Conservation (phyloP, 2,888 invertebrate species). For the Gastracanthus pulcherrimus region DNA sequence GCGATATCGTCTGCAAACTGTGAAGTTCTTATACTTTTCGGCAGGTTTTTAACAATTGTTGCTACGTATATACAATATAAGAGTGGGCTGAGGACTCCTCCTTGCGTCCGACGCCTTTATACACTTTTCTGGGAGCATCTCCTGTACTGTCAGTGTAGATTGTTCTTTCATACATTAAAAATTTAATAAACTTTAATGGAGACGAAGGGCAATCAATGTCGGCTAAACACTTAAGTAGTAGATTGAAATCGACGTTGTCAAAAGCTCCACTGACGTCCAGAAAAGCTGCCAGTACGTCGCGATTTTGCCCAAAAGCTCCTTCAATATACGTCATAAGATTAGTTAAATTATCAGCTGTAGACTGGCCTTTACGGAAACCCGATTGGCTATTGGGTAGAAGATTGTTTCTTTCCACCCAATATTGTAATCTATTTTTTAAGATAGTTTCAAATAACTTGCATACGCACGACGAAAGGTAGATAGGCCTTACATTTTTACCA, state of each 20-base stretch:
- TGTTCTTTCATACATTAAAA: not conserved
- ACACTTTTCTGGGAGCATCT: not conserved
- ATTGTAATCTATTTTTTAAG: no score
- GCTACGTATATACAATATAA: conserved; percentile 1
- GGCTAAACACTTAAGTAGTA: not conserved
- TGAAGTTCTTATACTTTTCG: conserved; percentile 4
- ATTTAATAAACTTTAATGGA: not conserved
- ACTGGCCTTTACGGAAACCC: no score
- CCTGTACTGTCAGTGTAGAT: not conserved
- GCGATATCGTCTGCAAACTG: conserved; percentile 37
- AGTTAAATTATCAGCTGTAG: not conserved
- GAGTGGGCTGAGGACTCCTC: not conserved
- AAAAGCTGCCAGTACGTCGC: not conserved
- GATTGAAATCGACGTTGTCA: not conserved
- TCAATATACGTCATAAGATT: not conserved
- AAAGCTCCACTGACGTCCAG: not conserved
- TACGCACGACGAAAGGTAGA: not conserved
- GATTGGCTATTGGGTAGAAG: not conserved
- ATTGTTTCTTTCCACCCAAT: not conserved
- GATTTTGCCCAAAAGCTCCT: not conserved
- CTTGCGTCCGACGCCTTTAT: not conserved
- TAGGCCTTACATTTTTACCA: not conserved
- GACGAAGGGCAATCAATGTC: not conserved
- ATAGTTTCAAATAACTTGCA: no score
- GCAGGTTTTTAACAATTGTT: not conserved